Base-by-base conservation (phyloP, 2,113 vertebrate species). In the Prolemur simus region DNA sequence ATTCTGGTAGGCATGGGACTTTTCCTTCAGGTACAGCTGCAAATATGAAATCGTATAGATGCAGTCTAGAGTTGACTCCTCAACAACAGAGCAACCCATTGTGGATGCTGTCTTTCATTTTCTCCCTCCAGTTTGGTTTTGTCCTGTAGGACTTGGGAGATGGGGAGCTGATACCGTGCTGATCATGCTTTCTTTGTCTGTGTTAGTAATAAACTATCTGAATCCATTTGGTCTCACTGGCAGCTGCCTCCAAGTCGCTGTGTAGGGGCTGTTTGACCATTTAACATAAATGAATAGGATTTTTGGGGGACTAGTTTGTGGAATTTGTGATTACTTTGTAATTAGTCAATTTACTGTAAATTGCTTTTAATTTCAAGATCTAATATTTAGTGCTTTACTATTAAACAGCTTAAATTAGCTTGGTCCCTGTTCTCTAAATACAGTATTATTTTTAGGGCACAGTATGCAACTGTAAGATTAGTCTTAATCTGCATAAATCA, bases 291-390 rank as follows among this genome's bases (percentile, higher is more conserved):
- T 45, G 34, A 64, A 39, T 39, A 32, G 66, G 49, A 18, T 77
- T 60, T 87, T 76, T 11, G 17, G 63, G 52, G 52, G 81, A 32
- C 17, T 82, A 60, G 45, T 54, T 93, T 93, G 68, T 87, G 54
- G 63, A 78, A 90, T 93, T 78, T 83, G 8, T 64, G 27, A 73
- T 73, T 92, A 76, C 42, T 93, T 58, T 91, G 23, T 73, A 64
- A 87, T 78, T 87, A 80, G 64, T 92, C 58, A 66, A n/a, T 92
- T 92, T 95, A 78, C 25, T 87, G 9, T 93, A 87, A 90, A 27
- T 83, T 91, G 21, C 54, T 93, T 93, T 95, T 84, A 71, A 92
- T 95, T 93, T 90, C 37, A 27, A 68, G 39, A 69, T 94, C 13
- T 14, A 56, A 1, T 71, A 92, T 86, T 92, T 86, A 80, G 42